Base-by-base conservation (phyloP, 2,888 invertebrate species). In the Rhimphoctona megacephalus region DNA sequence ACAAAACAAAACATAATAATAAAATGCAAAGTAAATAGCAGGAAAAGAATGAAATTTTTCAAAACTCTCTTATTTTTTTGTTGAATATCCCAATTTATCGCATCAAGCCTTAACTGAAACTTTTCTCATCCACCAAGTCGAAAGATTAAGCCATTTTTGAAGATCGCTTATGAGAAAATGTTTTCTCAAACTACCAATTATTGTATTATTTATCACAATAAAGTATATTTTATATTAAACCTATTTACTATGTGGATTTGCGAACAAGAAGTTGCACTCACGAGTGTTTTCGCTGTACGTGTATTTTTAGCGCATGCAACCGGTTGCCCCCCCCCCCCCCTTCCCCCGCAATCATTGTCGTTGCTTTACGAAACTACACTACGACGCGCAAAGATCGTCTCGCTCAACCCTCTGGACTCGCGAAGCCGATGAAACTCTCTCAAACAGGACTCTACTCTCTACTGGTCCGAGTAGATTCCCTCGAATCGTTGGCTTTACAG, bases 291-390 rank as follows among this genome's bases (percentile, higher is more conserved):
- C 77, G 78, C 49, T 54, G 76, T 76, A 76, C 85, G 84, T 87
- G 88, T 89, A 92, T 94, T 94, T 94, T 94, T 93, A 93, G 91
- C 91, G 90, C 90, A 88, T 90, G 91, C 93, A 94, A 93, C 94
- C 93, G 94, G 94, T 94, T 93, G 93, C 92, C 91, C 90, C 89
- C 33, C 19, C 33, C 64, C 33, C 33, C 17, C 67, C n/a, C 91
- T 90, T 88, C 33, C 11, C 39, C 25, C 86, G 92, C 90, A 92
- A 94, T 93, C 93, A 94, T 94, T 94, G 94, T 94, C 94, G 93
- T 93, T 88, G 91, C 91, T 91, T 92, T 89, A 92, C 92, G 90
- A 92, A 92, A 92, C 90, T 89, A 14, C 85, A 88, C 89, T 87
- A 89, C 89, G 89, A 85, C 61, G 79, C 80, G 73, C 79, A 54